Conservation (phyloP, 2,888 invertebrate genomes). For the Aspidapion aeneum region DNA sequence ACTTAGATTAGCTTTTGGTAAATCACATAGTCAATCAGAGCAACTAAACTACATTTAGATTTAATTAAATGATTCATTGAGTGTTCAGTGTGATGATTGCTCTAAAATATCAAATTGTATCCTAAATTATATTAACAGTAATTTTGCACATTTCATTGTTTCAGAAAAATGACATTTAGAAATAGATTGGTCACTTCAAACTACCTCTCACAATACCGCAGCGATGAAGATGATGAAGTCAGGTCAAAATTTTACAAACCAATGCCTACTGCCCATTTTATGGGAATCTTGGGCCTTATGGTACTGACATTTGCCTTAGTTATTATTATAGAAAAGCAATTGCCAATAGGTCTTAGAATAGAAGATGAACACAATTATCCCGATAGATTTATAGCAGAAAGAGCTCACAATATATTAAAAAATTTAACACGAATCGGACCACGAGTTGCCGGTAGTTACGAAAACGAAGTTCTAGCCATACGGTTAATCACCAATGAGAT, state of each 20-base stretch:
- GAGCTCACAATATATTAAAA: conserved; percentile 62
- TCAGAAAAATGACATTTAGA: conserved; percentile 17
- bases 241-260: conserved; percentile 41
- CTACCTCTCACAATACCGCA: conserved; percentile 7
- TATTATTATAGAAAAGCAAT: conserved; percentile 56
- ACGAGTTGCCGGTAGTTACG: conserved; percentile 62
- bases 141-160: no score
- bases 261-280: conserved; percentile 50
- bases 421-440: conserved; percentile 61
- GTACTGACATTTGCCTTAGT: conserved; percentile 53
- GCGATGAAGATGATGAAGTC: conserved; percentile 25
- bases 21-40: no score
- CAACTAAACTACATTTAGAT: no score
- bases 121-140: no score
- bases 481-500: conserved; percentile 50
- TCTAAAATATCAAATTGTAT: no score
- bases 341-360: conserved; percentile 55
- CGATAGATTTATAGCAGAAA: conserved; percentile 58
- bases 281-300: conserved; percentile 52
- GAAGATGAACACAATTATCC: conserved; percentile 44
- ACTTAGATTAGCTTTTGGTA: no score
- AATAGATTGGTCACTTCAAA: conserved; percentile 13
- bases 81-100: no score
- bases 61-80: no score
- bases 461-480: conserved; percentile 60